A percentile compares a stretch with the other conserved stretches of the same genome.
Conservation (phyloP, 2,113 vertebrate genomes). For the Bettongia penicillata region DNA sequence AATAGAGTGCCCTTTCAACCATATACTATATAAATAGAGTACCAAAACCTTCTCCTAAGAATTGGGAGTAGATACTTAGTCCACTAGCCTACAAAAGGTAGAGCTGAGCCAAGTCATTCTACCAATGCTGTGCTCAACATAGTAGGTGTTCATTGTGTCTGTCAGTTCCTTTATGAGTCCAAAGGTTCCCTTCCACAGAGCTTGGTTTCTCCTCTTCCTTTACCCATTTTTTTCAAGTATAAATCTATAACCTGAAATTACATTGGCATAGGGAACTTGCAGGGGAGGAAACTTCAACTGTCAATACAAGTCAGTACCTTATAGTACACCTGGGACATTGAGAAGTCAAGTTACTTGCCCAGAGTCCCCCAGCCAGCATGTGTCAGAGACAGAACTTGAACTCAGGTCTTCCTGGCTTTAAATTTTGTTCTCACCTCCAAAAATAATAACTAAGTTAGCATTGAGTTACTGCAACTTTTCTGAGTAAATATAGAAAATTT, state of each 20-base stretch:
- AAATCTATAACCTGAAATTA: neutral
- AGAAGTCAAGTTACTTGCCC: neutral
- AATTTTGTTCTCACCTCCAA: neutral
- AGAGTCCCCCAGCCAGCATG: neutral
- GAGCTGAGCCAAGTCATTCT: neutral
- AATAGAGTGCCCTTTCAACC: too few species aligned
- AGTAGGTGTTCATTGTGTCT: too few species aligned
- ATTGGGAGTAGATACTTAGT: neutral
- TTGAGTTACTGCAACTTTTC: constrained; percentile 6
- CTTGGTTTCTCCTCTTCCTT: neutral
- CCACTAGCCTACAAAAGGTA: neutral
- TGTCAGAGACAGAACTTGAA: neutral
- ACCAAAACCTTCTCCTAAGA: neutral
- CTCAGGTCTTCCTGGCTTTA: neutral
- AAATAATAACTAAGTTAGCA: constrained; percentile 1
- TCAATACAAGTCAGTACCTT: too few species aligned
- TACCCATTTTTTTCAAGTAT: constrained; percentile 8
- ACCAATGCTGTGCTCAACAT: neutral
- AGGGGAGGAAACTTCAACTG: too few species aligned
- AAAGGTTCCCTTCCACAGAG: neutral
- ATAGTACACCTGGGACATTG: too few species aligned
- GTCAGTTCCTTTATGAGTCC: neutral
- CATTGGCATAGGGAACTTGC: too few species aligned
- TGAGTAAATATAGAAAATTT: constrained; percentile 8
- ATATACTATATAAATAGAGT: neutral